These are phyloP conservation scores for Anorthoa munda DNA, from an alignment of 2,888 invertebrate genomes.

Conservation along the genomic window DNA sequence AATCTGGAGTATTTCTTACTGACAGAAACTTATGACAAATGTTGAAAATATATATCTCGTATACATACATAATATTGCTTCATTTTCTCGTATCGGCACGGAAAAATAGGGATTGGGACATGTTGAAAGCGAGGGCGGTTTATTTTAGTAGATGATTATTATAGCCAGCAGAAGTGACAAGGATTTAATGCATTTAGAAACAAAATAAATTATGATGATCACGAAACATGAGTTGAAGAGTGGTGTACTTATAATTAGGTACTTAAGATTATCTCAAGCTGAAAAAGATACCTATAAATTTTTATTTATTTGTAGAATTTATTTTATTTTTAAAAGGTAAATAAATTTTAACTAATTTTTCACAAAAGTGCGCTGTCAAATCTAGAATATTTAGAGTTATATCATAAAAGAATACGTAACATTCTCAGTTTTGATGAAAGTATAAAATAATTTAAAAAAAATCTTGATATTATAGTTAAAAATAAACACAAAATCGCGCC, in stretches of 20 bases:
- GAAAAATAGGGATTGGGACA: constrained; percentile 51
- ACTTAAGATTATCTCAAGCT: neutral
- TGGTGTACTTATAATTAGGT: constrained; percentile 30
- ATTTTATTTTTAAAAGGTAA: neutral
- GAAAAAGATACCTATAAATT: neutral
- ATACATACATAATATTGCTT: constrained; percentile 38
- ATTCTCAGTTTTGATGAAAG: neutral
- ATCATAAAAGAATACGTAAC: neutral
- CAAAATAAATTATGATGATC: neutral
- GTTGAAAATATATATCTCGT: constrained; percentile 36
- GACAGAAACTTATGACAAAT: constrained; percentile 46
- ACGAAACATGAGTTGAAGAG: constrained; percentile 24
- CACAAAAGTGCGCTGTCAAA: neutral
- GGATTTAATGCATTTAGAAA: neutral
- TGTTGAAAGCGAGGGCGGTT: constrained; percentile 52
- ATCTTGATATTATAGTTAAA: neutral
- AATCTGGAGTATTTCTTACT: constrained; percentile 9
- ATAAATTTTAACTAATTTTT: neutral
- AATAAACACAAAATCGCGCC: constrained; percentile 15
- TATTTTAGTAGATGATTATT: constrained; percentile 6
- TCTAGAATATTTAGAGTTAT: neutral
- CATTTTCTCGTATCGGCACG: constrained; percentile 53
- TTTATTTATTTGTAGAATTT: neutral
- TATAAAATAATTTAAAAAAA: neutral
- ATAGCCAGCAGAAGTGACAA: constrained; percentile 14